phyloP scores from a whole-genome alignment of 2,113 vertebrate genomes.

The Empidonax traillii region DNA sequence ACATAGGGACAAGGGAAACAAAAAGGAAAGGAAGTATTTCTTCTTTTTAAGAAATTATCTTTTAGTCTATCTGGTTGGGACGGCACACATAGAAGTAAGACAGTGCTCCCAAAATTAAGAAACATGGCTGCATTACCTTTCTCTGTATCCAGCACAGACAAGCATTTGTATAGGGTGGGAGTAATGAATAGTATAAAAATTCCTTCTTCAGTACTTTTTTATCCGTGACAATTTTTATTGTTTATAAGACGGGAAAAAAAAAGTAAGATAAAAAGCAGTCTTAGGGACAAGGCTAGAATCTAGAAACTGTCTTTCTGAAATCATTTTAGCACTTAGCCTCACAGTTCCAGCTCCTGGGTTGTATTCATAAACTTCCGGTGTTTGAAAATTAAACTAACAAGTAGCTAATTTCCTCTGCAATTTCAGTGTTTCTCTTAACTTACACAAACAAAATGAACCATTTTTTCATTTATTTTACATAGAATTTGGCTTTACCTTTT shows the following conservation, averaged over 20 bases:
- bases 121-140: not conserved
- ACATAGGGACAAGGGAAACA: fast-evolving
- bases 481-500: not conserved
- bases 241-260: not conserved
- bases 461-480: not conserved
- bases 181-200: not conserved
- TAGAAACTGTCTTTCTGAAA: not conserved
- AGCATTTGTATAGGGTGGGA: not conserved
- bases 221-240: not conserved
- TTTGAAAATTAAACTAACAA: not conserved
- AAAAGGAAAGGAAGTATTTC: not conserved
- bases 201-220: not conserved
- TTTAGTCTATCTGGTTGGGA: not conserved
- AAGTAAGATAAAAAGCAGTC: not conserved
- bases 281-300: not conserved
- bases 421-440: not conserved
- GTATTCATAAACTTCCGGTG: not conserved
- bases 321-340: not conserved
- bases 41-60: not conserved
- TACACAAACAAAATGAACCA: not conserved
- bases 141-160: not conserved
- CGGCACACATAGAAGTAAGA: not conserved
- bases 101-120: not conserved
- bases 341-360: not conserved
- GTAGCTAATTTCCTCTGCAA: not conserved